These are phyloP conservation scores for Halcyon malimbica DNA, from an alignment of 2,113 vertebrate species.

Conservation along the genomic window DNA sequence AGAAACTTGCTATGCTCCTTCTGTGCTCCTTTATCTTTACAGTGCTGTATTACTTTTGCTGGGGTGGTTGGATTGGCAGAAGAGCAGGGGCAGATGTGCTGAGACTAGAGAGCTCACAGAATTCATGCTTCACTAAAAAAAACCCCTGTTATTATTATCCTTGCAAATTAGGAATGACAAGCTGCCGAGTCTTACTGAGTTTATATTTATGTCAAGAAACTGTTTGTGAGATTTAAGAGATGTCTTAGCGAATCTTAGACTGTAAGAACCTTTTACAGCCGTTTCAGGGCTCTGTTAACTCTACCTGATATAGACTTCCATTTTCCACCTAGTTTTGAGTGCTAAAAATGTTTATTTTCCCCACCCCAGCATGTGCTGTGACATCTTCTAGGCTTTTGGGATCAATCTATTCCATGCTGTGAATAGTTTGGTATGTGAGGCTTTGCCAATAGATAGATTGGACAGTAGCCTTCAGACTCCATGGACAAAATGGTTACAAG, in stretches of 20 bases:
- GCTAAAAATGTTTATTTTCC: not conserved
- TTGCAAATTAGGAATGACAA: slow-evolving; percentile 57
- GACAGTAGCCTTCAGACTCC: not conserved
- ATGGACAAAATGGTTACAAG: not conserved
- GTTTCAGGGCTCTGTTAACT: not conserved
- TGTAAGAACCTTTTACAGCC: not conserved
- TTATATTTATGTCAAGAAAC: slow-evolving; percentile 56
- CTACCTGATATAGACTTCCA: not conserved
- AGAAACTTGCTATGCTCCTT: slow-evolving; percentile 2
- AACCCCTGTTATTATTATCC: slow-evolving; percentile 31
- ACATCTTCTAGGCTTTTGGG: not conserved
- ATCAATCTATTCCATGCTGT: not conserved
- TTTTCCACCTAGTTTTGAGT: not conserved
- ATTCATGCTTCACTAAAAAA: slow-evolving; percentile 43
- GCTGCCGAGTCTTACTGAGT: slow-evolving; percentile 13
- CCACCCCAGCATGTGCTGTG: not conserved
- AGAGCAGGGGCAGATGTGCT: slow-evolving; percentile 54
- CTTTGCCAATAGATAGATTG: not conserved
- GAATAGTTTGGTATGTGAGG: not conserved
- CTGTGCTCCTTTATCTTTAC: slow-evolving; percentile 2
- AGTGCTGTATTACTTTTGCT: not conserved
- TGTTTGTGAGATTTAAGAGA: slow-evolving; percentile 29
- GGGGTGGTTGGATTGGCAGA: slow-evolving; percentile 33
- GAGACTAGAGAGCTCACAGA: slow-evolving; percentile 29
- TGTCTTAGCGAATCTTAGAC: not conserved